Percentiles rank a stretch among this genome's conserved stretches.
phyloP scores from a whole-genome alignment of 2,888 invertebrate genomes.

The Lithodes maja region DNA sequence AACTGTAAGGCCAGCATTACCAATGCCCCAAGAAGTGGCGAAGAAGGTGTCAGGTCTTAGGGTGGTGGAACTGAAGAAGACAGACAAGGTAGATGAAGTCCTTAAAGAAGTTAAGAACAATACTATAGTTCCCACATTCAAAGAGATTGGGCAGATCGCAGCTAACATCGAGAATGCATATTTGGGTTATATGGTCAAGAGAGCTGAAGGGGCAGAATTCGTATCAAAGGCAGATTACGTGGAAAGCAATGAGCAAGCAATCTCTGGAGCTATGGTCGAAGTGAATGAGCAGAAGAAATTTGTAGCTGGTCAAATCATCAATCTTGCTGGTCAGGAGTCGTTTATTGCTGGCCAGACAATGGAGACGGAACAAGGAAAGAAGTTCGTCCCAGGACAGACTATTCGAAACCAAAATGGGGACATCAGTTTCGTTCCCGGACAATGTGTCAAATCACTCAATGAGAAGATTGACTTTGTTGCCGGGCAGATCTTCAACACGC shows the following conservation, averaged over 20 bases:
- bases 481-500: slow-evolving; percentile 59
- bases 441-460: slow-evolving; percentile 41
- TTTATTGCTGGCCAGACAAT: slow-evolving; percentile 81
- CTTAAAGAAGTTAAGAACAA: slow-evolving; percentile 45
- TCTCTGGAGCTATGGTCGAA: slow-evolving; percentile 62
- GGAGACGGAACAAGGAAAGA: slow-evolving; percentile 77
- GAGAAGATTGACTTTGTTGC: slow-evolving; percentile 56
- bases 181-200: slow-evolving; percentile 61
- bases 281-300: slow-evolving; percentile 65
- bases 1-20: slow-evolving; percentile 55
- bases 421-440: slow-evolving; percentile 70
- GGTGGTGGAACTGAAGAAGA: slow-evolving; percentile 46
- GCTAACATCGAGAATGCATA: slow-evolving; percentile 47
- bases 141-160: slow-evolving; percentile 56
- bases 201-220: slow-evolving; percentile 52
- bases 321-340: slow-evolving; percentile 80
- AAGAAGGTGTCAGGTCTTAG: slow-evolving; percentile 42
- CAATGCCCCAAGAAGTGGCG: slow-evolving; percentile 47
- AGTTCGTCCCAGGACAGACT: slow-evolving; percentile 71
- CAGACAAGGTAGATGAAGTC: slow-evolving; percentile 54
- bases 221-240: slow-evolving; percentile 43
- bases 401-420: slow-evolving; percentile 63
- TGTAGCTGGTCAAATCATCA: slow-evolving; percentile 79
- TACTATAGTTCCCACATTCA: slow-evolving; percentile 55
- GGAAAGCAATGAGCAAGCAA: slow-evolving; percentile 32